Evolutionary conservation across 2,113 vertebrate species (phyloP).

Genomic region (Syrmaticus mikado): DNA sequence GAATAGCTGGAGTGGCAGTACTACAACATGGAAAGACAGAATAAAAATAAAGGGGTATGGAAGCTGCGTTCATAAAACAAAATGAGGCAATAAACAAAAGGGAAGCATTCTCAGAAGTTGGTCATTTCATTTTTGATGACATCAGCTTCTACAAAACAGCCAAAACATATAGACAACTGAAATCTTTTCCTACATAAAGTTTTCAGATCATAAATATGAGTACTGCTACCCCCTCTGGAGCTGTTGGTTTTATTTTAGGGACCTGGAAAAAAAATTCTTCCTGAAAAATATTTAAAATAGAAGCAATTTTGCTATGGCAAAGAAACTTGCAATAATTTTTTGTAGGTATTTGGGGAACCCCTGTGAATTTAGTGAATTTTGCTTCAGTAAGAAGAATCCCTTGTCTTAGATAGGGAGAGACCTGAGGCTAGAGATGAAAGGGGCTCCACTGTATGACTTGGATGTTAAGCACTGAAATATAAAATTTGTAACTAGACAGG

Average conservation of each 20-base stretch:
- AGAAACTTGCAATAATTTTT: neutral
- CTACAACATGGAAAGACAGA: neutral
- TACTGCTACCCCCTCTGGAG: neutral
- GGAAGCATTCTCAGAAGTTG: neutral
- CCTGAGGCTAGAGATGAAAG: neutral
- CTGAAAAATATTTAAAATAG: constrained; percentile 28
- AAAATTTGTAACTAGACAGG: neutral
- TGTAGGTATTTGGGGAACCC: neutral
- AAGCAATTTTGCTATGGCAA: neutral
- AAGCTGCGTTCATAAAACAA: constrained; percentile 45
- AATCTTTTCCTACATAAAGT: constrained; percentile 7
- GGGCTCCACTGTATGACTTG: neutral
- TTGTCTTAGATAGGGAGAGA: neutral
- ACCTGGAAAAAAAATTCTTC: neutral
- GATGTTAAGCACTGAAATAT: rapidly evolving
- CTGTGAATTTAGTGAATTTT: neutral
- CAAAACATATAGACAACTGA: constrained; percentile 5
- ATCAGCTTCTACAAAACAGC: neutral
- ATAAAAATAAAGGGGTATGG: constrained; percentile 2
- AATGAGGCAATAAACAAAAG: constrained; percentile 44
- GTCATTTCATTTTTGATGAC: constrained; percentile 35
- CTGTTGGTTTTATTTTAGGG: neutral
- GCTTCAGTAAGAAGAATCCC: neutral
- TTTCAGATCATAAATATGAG: constrained; percentile 28
- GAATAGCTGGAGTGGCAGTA: neutral